Evolutionary conservation across 2,113 vertebrate genomes (phyloP).

Genomic region (Bos indicus): DNA sequence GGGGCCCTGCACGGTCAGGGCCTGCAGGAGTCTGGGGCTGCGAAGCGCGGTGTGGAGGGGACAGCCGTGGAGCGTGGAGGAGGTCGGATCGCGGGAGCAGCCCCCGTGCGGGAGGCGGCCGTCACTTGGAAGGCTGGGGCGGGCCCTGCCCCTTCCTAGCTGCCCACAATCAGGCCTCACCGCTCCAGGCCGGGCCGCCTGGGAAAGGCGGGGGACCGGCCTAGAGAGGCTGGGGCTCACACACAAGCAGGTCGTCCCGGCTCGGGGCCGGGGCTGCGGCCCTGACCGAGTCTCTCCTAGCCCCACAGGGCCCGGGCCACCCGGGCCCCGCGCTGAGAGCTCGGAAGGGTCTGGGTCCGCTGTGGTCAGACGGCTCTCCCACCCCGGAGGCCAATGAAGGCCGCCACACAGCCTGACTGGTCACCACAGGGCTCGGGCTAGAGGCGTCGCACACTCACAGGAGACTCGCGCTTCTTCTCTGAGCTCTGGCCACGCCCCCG

Average conservation of each 20-base stretch:
- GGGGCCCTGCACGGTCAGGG: not conserved
- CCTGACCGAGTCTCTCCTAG: too few relatives aligned
- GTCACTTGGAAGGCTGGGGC: not conserved
- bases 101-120: not conserved
- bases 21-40: not conserved
- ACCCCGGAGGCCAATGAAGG: not conserved
- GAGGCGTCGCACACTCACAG: rapidly evolving
- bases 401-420: rapidly evolving
- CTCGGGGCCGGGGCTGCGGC: not conserved
- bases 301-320: not conserved
- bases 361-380: not conserved
- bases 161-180: not conserved
- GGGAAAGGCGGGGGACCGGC: not conserved
- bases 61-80: not conserved
- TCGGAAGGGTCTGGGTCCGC: not conserved
- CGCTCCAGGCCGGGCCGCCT: rapidly evolving
- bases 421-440: too few relatives aligned
- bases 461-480: not conserved
- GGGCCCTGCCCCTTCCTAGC: not conserved
- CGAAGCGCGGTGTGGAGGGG: rapidly evolving
- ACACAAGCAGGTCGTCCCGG: rapidly evolving
- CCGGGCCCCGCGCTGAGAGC: rapidly evolving
- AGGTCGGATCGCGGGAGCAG: rapidly evolving
- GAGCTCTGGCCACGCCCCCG: rapidly evolving
- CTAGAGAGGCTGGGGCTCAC: not conserved